Conservation (phyloP, 2,113 vertebrate species). For the Pipa parva region DNA sequence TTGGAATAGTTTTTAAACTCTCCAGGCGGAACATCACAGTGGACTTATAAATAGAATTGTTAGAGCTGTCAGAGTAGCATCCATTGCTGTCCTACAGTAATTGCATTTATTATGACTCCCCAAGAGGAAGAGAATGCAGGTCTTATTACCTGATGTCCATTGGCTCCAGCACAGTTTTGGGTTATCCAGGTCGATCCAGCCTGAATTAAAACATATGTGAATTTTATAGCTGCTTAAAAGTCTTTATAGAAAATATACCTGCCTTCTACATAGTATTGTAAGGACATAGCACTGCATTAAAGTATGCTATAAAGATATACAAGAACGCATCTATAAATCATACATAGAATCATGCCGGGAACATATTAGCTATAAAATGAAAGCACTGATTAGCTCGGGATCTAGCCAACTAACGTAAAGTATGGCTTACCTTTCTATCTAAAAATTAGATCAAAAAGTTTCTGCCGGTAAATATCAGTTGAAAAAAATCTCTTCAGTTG, state of each 20-base stretch:
- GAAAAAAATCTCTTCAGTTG: too few species aligned
- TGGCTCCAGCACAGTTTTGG: not conserved
- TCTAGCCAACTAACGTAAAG: constrained; percentile 1
- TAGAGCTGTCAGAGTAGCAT: too few species aligned
- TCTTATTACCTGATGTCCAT: not conserved
- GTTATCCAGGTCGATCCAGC: too few species aligned
- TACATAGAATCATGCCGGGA: constrained; percentile 4
- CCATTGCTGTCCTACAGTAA: too few species aligned
- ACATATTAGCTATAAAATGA: not conserved
- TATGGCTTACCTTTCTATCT: too few species aligned
- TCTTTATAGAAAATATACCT: not conserved
- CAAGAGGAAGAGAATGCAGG: too few species aligned
- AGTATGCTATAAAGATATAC: constrained; percentile 9
- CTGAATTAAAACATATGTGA: too few species aligned
- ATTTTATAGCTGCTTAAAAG: constrained; percentile 17
- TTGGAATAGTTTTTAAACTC: too few species aligned
- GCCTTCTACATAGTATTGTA: not conserved
- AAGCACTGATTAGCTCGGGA: not conserved
- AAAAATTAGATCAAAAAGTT: too few species aligned
- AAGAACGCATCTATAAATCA: not conserved
- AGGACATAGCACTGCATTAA: constrained; percentile 14
- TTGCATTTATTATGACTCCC: too few species aligned
- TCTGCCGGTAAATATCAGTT: not conserved
- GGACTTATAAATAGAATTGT: too few species aligned
- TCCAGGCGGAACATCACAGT: too few species aligned